Percentiles rank a stretch among this genome's conserved stretches.
These are phyloP conservation scores for Spisula solida DNA, from an alignment of 2,888 invertebrate species.

Conservation along the genomic window DNA sequence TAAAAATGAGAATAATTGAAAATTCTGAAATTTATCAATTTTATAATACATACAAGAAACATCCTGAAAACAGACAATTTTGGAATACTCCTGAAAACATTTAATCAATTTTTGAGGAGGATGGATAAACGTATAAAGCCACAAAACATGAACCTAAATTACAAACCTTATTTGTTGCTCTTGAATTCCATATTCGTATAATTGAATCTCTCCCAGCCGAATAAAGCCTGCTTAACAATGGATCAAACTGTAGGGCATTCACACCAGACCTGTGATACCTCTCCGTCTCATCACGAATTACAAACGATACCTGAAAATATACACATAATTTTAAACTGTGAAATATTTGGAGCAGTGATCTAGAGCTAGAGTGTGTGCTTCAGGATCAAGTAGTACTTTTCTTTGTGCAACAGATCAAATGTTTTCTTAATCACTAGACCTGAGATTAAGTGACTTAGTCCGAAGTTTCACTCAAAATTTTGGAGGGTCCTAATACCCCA, in stretches of 20 bases:
- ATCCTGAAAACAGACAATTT: not conserved
- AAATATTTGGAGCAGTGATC: not conserved
- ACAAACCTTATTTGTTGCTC: constrained; percentile 83
- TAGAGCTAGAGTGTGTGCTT: no score
- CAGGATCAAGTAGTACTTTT: no score
- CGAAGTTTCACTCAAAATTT: no score
- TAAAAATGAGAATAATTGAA: no score
- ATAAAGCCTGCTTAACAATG: constrained; percentile 95
- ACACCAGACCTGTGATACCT: constrained; percentile 97
- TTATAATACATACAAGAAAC: not conserved
- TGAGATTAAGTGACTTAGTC: no score
- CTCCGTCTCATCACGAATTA: constrained; percentile 98
- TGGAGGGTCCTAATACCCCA: no score
- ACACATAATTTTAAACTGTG: not conserved
- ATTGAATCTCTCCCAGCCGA: constrained; percentile 99
- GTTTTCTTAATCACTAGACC: no score
- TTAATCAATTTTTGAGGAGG: not conserved
- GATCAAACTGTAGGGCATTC: constrained; percentile 97
- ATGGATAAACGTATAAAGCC: no score
- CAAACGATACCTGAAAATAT: constrained; percentile 95
- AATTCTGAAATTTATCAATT: no score
- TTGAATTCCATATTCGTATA: constrained; percentile 93
- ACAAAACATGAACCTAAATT: not conserved
- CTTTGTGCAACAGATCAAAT: no score
- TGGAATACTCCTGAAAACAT: not conserved